Conservation (phyloP, 2,797 vertebrate genomes). For the Poecilia picta region DNA sequence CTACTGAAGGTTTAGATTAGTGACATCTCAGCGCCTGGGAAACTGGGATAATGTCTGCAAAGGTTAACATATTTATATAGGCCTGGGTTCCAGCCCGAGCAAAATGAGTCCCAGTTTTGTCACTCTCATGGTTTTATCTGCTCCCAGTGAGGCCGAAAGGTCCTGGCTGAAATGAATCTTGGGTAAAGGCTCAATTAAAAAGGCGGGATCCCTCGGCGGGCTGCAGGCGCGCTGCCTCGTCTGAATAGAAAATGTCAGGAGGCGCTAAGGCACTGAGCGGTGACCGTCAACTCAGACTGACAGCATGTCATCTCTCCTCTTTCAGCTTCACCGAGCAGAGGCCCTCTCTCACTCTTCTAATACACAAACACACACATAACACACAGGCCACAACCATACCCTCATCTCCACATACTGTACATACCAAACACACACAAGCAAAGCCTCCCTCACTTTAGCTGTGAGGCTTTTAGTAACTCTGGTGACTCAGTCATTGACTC, state of each 20-base stretch:
- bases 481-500: slow-evolving; percentile 64
- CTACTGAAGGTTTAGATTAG: slow-evolving; percentile 46
- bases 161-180: slow-evolving; percentile 73
- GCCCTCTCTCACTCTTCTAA: slow-evolving; percentile 29
- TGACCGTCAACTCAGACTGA: slow-evolving; percentile 78
- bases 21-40: slow-evolving; percentile 38
- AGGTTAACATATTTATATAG: slow-evolving; percentile 54
- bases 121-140: slow-evolving; percentile 58
- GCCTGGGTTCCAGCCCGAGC: slow-evolving; percentile 48
- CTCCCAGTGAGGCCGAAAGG: slow-evolving; percentile 55
- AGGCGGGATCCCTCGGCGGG: slow-evolving; percentile 62
- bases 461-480: slow-evolving; percentile 45
- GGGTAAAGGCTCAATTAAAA: slow-evolving; percentile 78
- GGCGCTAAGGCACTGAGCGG: slow-evolving; percentile 64
- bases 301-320: slow-evolving; percentile 76
- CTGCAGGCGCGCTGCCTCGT: slow-evolving; percentile 57
- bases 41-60: slow-evolving; percentile 54
- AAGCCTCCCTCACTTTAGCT: slow-evolving; percentile 49
- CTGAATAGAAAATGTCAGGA: slow-evolving; percentile 74
- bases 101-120: slow-evolving; percentile 59
- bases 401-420: slow-evolving; percentile 61
- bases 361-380: slow-evolving; percentile 43
- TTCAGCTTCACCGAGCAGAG: slow-evolving; percentile 74
- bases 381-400: slow-evolving; percentile 35
- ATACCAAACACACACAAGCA: slow-evolving; percentile 55